Evolutionary conservation across 2,797 vertebrate genomes (phyloP).

Genomic region (Argentina silus): DNA sequence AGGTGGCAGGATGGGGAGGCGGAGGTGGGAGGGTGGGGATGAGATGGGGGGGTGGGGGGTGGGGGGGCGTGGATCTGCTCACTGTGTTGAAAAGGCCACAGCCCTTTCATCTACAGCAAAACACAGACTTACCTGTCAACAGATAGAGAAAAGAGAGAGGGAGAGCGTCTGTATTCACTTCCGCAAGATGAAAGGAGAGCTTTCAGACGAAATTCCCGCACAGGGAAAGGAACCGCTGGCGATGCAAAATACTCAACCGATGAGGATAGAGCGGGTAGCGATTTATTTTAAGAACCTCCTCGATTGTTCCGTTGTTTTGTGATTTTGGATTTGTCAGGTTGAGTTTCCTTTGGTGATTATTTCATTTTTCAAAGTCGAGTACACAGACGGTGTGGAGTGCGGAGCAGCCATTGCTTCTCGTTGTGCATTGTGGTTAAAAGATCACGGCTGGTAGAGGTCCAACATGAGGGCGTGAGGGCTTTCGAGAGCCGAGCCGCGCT

Average conservation of each 20-base stretch:
- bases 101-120: constrained; percentile 65
- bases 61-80: constrained; percentile 42
- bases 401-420: no score
- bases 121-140: constrained; percentile 61
- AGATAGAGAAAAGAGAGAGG: constrained; percentile 33
- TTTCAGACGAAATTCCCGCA: constrained; percentile 1
- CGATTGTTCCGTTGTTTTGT: constrained; percentile 4
- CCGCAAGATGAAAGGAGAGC: constrained; percentile 44
- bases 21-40: constrained; percentile 23
- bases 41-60: constrained; percentile 29
- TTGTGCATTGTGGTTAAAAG: background rate
- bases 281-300: constrained; percentile 16
- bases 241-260: constrained; percentile 35
- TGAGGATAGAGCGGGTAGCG: constrained; percentile 9
- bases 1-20: constrained; percentile 21
- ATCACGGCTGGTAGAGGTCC: background rate
- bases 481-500: background rate
- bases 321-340: constrained; percentile 19
- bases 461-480: background rate
- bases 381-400: background rate
- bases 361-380: background rate
- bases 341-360: constrained; percentile 19
- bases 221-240: constrained; percentile 32
- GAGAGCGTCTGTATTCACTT: constrained; percentile 43
- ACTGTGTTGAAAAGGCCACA: constrained; percentile 50